A percentile compares a stretch with the other conserved stretches of the same genome.
phyloP scores from a whole-genome alignment of 2,888 invertebrate genomes.

The Ctena decussata region DNA sequence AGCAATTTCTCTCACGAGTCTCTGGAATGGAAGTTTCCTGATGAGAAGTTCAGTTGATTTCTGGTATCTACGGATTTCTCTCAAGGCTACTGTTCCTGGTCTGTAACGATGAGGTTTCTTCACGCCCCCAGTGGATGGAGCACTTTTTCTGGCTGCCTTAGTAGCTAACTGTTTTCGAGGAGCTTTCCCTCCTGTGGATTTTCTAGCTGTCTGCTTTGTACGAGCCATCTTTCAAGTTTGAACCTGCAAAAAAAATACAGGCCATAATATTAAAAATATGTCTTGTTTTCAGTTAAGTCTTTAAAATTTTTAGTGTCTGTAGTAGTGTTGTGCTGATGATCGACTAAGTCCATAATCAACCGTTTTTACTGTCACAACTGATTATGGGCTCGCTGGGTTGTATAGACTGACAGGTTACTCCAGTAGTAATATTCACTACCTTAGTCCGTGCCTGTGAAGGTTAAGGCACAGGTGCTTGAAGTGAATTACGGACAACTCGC shows the following conservation, averaged over 20 bases:
- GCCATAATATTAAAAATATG: no score
- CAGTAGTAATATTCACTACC: no score
- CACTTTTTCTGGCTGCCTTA: constrained; percentile 87
- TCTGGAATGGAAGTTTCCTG: constrained; percentile 86
- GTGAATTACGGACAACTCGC: no score
- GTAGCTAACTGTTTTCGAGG: constrained; percentile 87
- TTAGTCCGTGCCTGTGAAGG: no score
- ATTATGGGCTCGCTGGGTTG: no score
- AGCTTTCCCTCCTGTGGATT: constrained; percentile 87
- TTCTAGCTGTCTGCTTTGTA: constrained; percentile 87
- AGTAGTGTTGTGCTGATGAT: no score
- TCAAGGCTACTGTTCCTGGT: constrained; percentile 87
- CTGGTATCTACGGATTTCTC: constrained; percentile 87
- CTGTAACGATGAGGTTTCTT: constrained; percentile 87
- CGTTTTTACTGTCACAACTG: no score
- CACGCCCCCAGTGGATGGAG: constrained; percentile 87
- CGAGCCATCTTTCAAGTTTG: constrained; percentile 82
- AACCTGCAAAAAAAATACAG: not conserved
- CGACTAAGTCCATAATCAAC: no score
- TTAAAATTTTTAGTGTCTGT: no score
- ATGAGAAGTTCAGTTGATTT: constrained; percentile 87
- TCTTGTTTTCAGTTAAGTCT: no score
- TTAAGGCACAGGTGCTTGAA: no score
- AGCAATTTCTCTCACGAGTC: constrained; percentile 87
- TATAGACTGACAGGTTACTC: no score